phyloP scores from a whole-genome alignment of 2,888 invertebrate species.

The Spialia ferax region DNA sequence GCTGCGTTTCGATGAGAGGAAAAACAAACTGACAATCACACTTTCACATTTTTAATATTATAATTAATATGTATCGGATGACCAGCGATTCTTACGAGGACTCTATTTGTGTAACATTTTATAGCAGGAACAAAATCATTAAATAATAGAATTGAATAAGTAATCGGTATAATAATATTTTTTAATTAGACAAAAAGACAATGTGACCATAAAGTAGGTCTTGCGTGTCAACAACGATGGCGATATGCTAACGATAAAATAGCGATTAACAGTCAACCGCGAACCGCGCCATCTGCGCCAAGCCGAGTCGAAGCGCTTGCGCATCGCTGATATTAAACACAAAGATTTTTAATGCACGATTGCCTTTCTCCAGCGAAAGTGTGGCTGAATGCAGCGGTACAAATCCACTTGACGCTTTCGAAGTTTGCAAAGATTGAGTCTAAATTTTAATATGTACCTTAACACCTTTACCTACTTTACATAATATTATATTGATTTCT shows the following conservation, averaged over 20 bases:
- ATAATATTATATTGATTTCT: neutral
- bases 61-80: no score
- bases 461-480: no score
- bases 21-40: no score
- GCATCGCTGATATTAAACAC: slow-evolving; percentile 52
- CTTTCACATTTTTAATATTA: no score
- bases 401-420: slow-evolving; percentile 77
- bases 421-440: slow-evolving; percentile 59
- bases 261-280: slow-evolving; percentile 30
- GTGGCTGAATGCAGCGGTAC: slow-evolving; percentile 70
- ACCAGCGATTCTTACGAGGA: no score
- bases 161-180: neutral
- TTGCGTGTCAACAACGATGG: slow-evolving; percentile 25
- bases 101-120: no score
- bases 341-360: slow-evolving; percentile 79
- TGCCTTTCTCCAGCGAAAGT: slow-evolving; percentile 84
- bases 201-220: slow-evolving; percentile 25
- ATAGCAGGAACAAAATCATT: no score
- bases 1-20: no score
- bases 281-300: no score
- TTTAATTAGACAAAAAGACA: neutral
- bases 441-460: neutral
- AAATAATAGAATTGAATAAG: neutral
- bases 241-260: slow-evolving; percentile 38
- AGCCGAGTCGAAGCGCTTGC: slow-evolving; percentile 16